Percentiles rank a stretch among this genome's conserved stretches.
These are phyloP conservation scores for Actias luna DNA, from an alignment of 2,888 invertebrate species.

Conservation along the genomic window DNA sequence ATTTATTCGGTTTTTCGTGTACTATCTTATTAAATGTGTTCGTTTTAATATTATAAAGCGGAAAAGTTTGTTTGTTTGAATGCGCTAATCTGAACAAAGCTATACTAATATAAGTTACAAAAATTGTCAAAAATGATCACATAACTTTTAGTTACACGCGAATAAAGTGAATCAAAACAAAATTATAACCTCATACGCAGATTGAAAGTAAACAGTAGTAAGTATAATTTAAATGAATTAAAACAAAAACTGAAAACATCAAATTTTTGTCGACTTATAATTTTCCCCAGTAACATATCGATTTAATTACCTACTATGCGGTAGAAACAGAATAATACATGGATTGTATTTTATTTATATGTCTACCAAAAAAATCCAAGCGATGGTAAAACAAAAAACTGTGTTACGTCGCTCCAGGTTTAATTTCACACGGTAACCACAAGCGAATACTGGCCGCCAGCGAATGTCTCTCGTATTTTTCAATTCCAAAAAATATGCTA, in stretches of 20 bases:
- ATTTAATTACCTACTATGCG: not conserved
- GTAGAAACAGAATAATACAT: not conserved
- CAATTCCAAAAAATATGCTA: constrained; percentile 20
- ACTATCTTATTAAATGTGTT: not conserved
- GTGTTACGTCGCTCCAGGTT: constrained; percentile 11
- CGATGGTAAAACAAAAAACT: not conserved
- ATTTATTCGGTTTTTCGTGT: not conserved
- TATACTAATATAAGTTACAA: no score
- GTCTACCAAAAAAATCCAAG: not conserved
- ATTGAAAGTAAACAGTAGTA: no score
- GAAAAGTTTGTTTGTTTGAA: no score
- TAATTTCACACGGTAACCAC: constrained; percentile 6
- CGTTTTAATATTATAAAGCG: no score
- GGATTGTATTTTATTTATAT: not conserved
- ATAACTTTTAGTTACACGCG: no score
- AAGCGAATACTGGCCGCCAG: constrained; percentile 14
- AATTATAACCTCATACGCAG: no score
- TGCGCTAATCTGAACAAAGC: no score
- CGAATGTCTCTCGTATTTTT: constrained; percentile 15
- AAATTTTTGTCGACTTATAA: not conserved
- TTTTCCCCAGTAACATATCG: not conserved
- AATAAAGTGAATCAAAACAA: no score
- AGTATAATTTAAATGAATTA: no score
- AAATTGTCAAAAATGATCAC: no score
- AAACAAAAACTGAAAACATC: no score